A percentile compares a stretch with the other conserved stretches of the same genome.
These are phyloP conservation scores for Coenonympha glycerion DNA, from an alignment of 2,888 invertebrate genomes.

Conservation along the genomic window DNA sequence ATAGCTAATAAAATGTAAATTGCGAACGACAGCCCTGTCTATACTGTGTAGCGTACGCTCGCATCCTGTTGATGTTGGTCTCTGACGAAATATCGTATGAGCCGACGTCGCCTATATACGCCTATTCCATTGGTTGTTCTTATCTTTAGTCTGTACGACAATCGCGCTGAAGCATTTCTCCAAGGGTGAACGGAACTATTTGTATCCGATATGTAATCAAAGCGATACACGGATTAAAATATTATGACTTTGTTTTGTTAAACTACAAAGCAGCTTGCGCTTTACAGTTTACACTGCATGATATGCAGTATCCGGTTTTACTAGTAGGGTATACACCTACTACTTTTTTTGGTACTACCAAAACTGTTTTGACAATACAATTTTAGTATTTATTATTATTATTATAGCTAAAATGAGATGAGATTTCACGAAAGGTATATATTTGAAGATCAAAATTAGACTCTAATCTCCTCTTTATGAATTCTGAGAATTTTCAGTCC, in stretches of 20 bases:
- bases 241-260: slow-evolving; percentile 20
- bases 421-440: too few species aligned
- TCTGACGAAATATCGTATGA: slow-evolving; percentile 67
- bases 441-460: too few species aligned
- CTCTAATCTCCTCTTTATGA: too few species aligned
- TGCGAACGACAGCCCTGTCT: slow-evolving; percentile 15
- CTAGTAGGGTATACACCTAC: neutral
- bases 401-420: too few species aligned
- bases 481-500: too few species aligned
- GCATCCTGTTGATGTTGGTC: slow-evolving; percentile 70
- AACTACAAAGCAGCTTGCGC: neutral
- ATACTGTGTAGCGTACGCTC: slow-evolving; percentile 56
- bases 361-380: neutral
- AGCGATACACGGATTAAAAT: slow-evolving; percentile 37
- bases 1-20: neutral
- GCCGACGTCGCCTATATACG: slow-evolving; percentile 55
- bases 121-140: slow-evolving; percentile 62
- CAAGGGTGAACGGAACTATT: slow-evolving; percentile 57
- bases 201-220: slow-evolving; percentile 39
- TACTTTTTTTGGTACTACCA: neutral
- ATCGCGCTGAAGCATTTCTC: slow-evolving; percentile 69
- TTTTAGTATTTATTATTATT: too few species aligned
- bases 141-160: slow-evolving; percentile 61
- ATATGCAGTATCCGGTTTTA: neutral
- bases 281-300: neutral